Evolutionary conservation across 2,888 invertebrate species (phyloP).

Genomic region (Sabatieria punctata): DNA sequence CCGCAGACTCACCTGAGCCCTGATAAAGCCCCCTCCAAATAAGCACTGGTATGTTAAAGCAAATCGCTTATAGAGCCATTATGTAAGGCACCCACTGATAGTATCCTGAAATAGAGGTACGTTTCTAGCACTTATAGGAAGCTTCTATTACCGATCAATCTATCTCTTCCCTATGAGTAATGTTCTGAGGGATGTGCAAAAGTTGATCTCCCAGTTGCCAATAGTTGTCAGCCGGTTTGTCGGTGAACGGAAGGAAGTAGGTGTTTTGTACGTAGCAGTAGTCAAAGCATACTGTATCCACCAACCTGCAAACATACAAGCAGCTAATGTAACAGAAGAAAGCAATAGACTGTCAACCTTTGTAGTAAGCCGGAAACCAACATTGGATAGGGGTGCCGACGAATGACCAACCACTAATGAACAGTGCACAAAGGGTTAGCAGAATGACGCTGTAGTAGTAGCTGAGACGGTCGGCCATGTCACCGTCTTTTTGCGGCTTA

Average conservation of each 20-base stretch:
- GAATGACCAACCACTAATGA: constrained; percentile 38
- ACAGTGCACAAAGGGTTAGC: constrained; percentile 36
- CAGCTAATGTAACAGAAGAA: too few relatives aligned
- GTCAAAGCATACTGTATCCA: constrained; percentile 38
- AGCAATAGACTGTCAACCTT: constrained; percentile 26
- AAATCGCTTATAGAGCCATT: constrained; percentile 25
- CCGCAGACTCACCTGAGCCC: background rate
- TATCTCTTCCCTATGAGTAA: constrained; percentile 31
- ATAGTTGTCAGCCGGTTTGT: constrained; percentile 19
- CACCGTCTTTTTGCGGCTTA: constrained; percentile 29
- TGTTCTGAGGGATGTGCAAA: constrained; percentile 32
- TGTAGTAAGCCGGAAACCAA: constrained; percentile 40
- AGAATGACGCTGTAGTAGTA: constrained; percentile 37
- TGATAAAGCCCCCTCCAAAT: constrained; percentile 21
- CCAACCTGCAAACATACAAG: constrained; percentile 17
- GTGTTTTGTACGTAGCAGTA: constrained; percentile 41
- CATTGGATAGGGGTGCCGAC: constrained; percentile 40
- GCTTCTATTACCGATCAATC: constrained; percentile 30
- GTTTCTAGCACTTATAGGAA: constrained; percentile 37
- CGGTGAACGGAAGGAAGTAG: constrained; percentile 37
- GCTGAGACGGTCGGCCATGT: constrained; percentile 33
- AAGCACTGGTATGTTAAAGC: constrained; percentile 27
- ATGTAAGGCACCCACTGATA: constrained; percentile 34
- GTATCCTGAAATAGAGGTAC: constrained; percentile 34
- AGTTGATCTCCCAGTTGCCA: constrained; percentile 25